Evolutionary conservation across 2,797 vertebrate species (phyloP).

Genomic region (Todus mexicanus): DNA sequence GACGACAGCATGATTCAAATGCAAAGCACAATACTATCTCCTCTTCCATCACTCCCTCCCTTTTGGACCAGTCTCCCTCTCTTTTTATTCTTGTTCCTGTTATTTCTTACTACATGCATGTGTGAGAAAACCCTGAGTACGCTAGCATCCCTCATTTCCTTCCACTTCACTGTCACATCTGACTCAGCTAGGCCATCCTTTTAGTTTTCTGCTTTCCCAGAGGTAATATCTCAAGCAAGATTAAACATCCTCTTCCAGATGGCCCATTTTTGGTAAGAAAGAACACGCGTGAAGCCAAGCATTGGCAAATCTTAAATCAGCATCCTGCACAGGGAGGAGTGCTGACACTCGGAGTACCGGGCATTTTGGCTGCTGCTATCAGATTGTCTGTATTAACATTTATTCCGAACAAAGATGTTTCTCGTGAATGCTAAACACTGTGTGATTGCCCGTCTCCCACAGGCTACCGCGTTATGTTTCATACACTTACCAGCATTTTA

Average conservation of each 20-base stretch:
- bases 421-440: neutral
- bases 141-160: neutral
- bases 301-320: neutral
- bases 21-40: neutral
- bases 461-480: neutral
- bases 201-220: neutral
- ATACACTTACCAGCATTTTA: neutral
- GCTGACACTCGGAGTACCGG: neutral
- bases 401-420: neutral
- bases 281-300: neutral
- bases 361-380: neutral
- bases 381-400: neutral
- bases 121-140: neutral
- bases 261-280: neutral
- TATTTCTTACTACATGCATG: neutral
- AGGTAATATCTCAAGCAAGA: neutral
- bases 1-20: neutral
- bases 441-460: neutral
- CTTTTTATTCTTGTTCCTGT: neutral
- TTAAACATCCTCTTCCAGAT: neutral
- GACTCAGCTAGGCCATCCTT: neutral
- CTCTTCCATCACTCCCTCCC: neutral
- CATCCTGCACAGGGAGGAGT: neutral
- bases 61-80: neutral
- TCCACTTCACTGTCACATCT: neutral